Evolutionary conservation across 2,113 vertebrate species (phyloP).

Genomic region (Raphicerus campestris): DNA sequence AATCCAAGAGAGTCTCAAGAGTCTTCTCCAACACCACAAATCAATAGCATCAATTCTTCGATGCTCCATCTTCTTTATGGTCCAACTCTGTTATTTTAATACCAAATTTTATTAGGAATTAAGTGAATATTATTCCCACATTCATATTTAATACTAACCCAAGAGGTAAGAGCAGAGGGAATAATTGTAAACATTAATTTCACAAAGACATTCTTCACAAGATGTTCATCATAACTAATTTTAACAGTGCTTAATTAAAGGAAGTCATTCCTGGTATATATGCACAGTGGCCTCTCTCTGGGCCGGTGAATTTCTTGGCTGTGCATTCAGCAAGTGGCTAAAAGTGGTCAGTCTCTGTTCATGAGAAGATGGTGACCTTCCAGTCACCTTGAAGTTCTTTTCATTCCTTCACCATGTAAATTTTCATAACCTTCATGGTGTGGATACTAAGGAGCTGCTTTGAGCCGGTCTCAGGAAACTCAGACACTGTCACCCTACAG

Average conservation of each 20-base stretch:
- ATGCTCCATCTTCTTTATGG: neutral
- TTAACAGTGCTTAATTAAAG: neutral
- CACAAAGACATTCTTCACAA: neutral
- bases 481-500: neutral
- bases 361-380: neutral
- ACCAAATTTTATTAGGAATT: neutral
- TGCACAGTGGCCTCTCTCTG: neutral
- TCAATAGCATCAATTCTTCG: neutral
- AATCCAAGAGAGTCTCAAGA: neutral
- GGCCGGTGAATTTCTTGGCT: neutral
- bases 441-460: neutral
- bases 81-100: neutral
- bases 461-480: neutral
- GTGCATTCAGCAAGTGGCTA: neutral
- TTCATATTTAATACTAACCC: neutral
- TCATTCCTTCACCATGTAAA: neutral
- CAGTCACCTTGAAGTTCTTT: neutral
- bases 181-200: slow-evolving; percentile 20
- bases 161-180: neutral
- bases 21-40: neutral
- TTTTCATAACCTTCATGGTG: neutral
- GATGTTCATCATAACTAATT: neutral
- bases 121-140: neutral
- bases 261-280: neutral
- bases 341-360: neutral